Percentiles rank a stretch among this genome's conserved stretches.
phyloP scores from a whole-genome alignment of 2,113 vertebrate species.

The Raja brachyura region DNA sequence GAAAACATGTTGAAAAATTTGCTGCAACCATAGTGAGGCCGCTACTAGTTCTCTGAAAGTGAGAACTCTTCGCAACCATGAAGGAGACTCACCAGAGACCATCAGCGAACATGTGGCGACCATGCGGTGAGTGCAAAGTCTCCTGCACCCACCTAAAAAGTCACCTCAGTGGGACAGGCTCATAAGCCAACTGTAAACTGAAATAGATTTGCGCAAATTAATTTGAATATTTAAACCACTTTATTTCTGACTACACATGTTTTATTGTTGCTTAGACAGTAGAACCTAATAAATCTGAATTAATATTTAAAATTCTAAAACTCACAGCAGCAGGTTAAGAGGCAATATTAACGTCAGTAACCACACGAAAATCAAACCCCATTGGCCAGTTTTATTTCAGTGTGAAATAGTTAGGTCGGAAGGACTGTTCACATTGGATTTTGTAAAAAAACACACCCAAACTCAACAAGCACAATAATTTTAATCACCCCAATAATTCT shows the following conservation, averaged over 20 bases:
- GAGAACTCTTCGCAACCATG: no score
- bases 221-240: not conserved
- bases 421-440: not conserved
- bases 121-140: no score
- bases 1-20: no score
- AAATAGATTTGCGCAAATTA: not conserved
- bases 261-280: not conserved
- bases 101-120: no score
- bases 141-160: no score
- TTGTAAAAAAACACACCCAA: not conserved
- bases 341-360: not conserved
- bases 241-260: not conserved
- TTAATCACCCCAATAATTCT: not conserved
- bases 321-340: not conserved
- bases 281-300: not conserved
- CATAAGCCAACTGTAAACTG: not conserved
- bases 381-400: not conserved
- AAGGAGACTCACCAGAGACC: no score
- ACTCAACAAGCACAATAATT: not conserved
- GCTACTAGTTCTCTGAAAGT: no score
- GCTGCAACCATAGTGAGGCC: no score
- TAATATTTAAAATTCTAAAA: not conserved
- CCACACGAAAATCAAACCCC: not conserved
- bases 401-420: no score
- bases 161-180: no score